Conservation (phyloP, 2,888 invertebrate genomes). For the Liposcelis brunnea region DNA sequence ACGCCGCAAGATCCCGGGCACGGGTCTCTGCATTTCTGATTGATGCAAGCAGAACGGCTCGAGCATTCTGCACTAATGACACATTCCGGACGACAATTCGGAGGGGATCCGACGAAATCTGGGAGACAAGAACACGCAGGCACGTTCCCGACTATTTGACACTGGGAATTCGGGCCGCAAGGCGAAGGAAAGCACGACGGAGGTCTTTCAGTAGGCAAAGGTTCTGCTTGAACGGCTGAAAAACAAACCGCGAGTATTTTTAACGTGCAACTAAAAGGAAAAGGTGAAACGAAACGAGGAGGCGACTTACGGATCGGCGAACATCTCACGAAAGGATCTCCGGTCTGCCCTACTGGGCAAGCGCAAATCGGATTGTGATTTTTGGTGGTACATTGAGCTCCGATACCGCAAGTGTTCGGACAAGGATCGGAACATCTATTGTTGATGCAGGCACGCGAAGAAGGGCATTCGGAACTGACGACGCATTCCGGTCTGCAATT, state of each 20-base stretch:
- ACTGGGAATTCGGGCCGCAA: constrained; percentile 69
- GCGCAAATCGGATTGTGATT: constrained; percentile 44
- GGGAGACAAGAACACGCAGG: constrained; percentile 65
- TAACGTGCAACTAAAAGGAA: no score
- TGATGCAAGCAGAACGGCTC: constrained; percentile 55
- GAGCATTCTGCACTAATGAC: constrained; percentile 63
- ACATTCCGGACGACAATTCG: constrained; percentile 64
- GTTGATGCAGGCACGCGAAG: constrained; percentile 32
- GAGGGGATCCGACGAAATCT: constrained; percentile 62
- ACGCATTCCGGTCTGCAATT: constrained; percentile 24
- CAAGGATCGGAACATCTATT: constrained; percentile 41
- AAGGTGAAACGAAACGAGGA: no score
- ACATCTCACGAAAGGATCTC: constrained; percentile 42
- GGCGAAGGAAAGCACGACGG: constrained; percentile 68
- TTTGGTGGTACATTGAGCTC: constrained; percentile 33
- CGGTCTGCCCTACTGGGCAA: constrained; percentile 39
- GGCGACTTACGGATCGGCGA: constrained; percentile 22
- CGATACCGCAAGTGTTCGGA: constrained; percentile 32
- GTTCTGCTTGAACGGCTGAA: constrained; percentile 19
- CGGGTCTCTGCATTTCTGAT: constrained; percentile 64
- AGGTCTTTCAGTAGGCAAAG: constrained; percentile 39
- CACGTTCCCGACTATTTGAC: constrained; percentile 51
- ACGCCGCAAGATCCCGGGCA: constrained; percentile 69
- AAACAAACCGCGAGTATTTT: constrained; percentile 1
- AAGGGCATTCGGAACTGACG: constrained; percentile 24